Evolutionary conservation across 1,140 invertebrate species (phyloP), one percentile per base, ranked within the genome.

Genomic region (Drosophila pallidifrons): DNA sequence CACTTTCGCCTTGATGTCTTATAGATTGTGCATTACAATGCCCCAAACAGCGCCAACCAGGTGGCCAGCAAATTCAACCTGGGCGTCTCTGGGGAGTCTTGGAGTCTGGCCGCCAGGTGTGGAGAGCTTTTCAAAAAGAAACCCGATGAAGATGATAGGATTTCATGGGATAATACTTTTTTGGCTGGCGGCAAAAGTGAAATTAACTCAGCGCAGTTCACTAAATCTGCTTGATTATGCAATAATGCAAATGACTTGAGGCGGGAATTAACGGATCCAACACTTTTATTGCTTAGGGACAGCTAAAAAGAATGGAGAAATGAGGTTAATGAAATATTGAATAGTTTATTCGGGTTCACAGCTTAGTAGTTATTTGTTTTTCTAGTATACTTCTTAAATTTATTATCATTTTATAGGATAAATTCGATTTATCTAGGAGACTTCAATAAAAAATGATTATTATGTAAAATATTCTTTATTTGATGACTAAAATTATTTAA

Each of bases 1-100:
- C 79, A 86, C 82, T 86, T 86, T 86, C 82, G 82, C 82, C 77
- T 55, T 43, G 54, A 67, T 52, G 70, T 43, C 69, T 66, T 58
- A 38, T 13, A 75, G 66, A 82, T 70, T 74, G 20, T 20, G 75
- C 64, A 59, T 82, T 67, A 64, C 71, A 66, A 52, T 49, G n/a
- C n/a, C n/a, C n/a, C n/a, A n/a, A n/a, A n/a, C n/a, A n/a, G n/a
- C n/a, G n/a, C n/a, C n/a, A n/a, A 49, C 67, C 67, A 73, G 70
- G 63, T 73, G 70, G 70, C 46, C 70, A 49, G 16, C n/a, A 32
- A 32, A 32, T 3, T 8, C 35, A 38, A 8, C 35, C 35, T 32
- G 30, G 20, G 20, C 20, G 20, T 20, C 20, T 20, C 20, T 20
- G 20, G 20, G 20, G 20, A 20, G 20, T 20, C 20, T 15, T 41